phyloP scores from a whole-genome alignment of 2,113 vertebrate species.

The Bufo gargarizans region DNA sequence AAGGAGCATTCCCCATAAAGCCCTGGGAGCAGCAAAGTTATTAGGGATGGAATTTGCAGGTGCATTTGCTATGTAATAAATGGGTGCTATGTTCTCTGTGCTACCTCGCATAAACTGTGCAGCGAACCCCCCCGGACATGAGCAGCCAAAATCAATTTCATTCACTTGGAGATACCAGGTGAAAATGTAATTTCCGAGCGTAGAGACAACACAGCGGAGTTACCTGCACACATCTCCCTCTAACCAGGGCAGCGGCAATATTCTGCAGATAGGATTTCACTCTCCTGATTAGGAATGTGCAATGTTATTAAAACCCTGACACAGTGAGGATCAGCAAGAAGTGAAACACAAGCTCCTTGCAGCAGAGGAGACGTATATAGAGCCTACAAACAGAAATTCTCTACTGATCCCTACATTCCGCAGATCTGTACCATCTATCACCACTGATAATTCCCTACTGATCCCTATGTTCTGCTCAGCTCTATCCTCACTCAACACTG shows the following conservation, averaged over 20 bases:
- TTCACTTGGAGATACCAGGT: slow-evolving; percentile 6
- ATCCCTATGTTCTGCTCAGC: not conserved
- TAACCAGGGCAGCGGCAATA: not conserved
- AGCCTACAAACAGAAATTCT: not conserved
- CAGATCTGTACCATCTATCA: not conserved
- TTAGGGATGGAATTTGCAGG: not conserved
- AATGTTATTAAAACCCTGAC: slow-evolving; percentile 3
- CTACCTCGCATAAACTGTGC: not conserved
- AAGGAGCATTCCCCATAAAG: not conserved
- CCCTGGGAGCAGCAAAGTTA: not conserved
- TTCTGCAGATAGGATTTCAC: not conserved
- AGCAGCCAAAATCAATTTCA: slow-evolving; percentile 31
- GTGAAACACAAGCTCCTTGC: not conserved
- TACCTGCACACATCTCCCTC: not conserved
- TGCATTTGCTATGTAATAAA: not conserved
- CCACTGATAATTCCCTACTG: not conserved
- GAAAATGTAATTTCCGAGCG: slow-evolving; percentile 19
- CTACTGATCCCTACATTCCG: not conserved
- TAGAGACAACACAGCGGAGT: not conserved
- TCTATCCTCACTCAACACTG: not conserved
- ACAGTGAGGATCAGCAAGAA: not conserved
- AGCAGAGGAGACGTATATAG: not conserved
- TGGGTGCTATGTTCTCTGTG: not conserved
- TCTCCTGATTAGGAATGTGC: not conserved
- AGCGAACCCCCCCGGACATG: not conserved